phyloP scores from a whole-genome alignment of 2,113 vertebrate species.

The Rynchops niger region DNA sequence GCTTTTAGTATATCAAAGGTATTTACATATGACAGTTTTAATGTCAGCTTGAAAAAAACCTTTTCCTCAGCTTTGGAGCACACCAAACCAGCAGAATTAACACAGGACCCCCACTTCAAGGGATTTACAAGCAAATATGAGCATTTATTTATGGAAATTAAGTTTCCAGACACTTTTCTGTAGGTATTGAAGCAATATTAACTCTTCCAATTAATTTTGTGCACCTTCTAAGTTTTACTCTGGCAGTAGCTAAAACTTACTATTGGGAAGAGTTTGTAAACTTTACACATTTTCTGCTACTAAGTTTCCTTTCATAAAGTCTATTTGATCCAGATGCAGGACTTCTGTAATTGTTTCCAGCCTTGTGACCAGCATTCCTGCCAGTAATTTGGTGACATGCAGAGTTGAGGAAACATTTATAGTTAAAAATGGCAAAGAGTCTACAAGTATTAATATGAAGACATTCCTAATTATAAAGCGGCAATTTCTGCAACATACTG shows the following conservation, averaged over 20 bases:
- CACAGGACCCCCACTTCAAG: neutral
- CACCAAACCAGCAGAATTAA: neutral
- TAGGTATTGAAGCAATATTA: neutral
- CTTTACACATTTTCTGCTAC: conserved; percentile 14
- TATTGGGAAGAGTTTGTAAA: neutral
- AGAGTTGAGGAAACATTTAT: neutral
- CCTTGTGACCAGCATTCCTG: neutral
- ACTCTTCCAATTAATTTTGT: neutral
- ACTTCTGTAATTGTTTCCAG: neutral
- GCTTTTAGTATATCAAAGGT: neutral
- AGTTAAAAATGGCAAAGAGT: neutral
- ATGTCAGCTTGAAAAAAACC: neutral
- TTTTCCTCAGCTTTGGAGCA: neutral
- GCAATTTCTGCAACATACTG: neutral
- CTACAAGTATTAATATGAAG: neutral
- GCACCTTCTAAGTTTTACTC: neutral
- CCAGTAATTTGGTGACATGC: neutral
- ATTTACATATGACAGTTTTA: neutral
- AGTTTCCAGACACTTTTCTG: neutral
- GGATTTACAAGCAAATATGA: neutral
- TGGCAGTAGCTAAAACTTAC: neutral
- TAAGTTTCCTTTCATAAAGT: neutral
- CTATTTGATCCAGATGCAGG: neutral
- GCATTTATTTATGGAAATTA: neutral
- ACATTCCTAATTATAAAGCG: neutral